Evolutionary conservation across 2,113 vertebrate species (phyloP), one percentile per base, ranked within the genome.

Genomic region (Tringa solitaria): DNA sequence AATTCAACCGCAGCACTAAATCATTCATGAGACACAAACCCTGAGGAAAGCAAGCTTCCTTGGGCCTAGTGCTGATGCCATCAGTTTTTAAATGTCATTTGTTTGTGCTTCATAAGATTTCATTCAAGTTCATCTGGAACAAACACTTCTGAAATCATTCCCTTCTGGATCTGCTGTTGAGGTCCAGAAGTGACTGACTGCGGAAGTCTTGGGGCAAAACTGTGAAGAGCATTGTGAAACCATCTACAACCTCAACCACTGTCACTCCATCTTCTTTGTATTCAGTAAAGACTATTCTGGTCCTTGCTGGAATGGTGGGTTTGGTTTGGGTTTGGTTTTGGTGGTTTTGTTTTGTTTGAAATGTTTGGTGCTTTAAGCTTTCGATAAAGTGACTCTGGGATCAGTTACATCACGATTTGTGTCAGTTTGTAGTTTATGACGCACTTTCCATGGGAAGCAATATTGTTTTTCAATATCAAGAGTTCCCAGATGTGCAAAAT

Each of bases 301-400:
- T 56, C 14, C 35, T 83, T 90, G 59, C 45, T 67, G 24, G 53
- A 86, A 53, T 61, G 53, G 33, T 28, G 21, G 17, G 12, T 70
- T 83, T 30, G 26, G 6, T 12, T 72, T 28, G 21, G 17, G 12
- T 70, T 83, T 30, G 26, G 6, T 12, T 72, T 75, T 65, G 18
- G 28, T 74, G n/a, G 8, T n/a, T 83, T 83, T 9, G 16, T 64
- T 86, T 60, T 54, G 41, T 39, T 82, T 83, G 53, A 73, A 57
- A 72, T 56, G 22, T 97, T 91, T 91, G 23, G 37, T 96, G 61
- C 65, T 95, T 89, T 95, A 96, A 84, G 82, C 68, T 90, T 93
- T 77, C 46, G 84, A 1, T 75, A 39, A 70, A 37, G 26, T 56
- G 56, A 51, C 33, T 80, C 39, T 81, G 11, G 8, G 26, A 63